Conservation (phyloP, 2,797 vertebrate genomes). For the Hydrolagus colliei region DNA sequence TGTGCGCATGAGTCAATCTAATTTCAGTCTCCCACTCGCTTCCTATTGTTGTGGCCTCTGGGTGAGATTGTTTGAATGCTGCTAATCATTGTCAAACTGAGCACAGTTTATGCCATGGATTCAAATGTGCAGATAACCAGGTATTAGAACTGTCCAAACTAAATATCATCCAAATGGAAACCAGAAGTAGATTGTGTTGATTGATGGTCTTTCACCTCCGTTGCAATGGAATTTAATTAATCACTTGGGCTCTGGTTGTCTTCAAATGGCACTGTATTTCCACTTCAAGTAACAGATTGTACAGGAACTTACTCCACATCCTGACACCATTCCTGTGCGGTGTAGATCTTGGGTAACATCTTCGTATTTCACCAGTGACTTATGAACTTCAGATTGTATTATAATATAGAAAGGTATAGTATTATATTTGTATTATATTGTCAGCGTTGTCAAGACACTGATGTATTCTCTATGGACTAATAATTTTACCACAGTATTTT, state of each 20-base stretch:
- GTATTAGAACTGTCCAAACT: neutral
- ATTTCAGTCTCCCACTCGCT: too few species aligned
- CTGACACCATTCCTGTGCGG: neutral
- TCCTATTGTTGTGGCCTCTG: neutral
- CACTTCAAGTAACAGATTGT: neutral
- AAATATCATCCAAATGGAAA: neutral
- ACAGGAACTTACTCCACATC: neutral
- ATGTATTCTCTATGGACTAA: neutral
- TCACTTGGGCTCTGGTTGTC: neutral
- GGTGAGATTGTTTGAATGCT: neutral
- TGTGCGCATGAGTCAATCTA: too few species aligned
- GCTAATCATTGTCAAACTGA: neutral
- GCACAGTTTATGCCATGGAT: neutral
- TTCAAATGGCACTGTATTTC: neutral
- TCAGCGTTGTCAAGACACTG: neutral
- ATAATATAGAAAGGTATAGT: neutral
- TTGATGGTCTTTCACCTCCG: neutral
- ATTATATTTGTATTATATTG: neutral
- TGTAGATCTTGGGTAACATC: neutral
- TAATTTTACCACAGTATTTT: neutral
- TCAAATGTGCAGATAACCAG: neutral
- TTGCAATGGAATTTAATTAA: neutral
- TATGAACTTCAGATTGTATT: neutral
- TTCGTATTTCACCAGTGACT: neutral
- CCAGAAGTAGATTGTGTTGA: neutral